Base-by-base conservation (phyloP, 35 echinoderm and acorn worm genomes). In the Apostichopus parvimensis region DNA sequence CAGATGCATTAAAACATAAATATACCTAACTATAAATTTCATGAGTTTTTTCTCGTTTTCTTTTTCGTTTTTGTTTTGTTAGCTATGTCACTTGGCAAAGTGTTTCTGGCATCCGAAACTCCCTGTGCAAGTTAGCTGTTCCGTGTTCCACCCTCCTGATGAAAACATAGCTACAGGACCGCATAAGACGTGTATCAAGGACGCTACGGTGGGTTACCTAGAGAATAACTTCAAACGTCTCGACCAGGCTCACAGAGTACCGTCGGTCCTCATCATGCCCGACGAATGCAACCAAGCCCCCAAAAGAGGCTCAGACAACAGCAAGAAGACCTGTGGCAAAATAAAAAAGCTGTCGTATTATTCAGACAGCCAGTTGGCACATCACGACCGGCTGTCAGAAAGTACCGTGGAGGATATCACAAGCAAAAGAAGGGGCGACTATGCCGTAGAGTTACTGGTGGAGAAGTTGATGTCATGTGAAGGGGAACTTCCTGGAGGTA, bases 401-500 rank as follows among this genome's bases (percentile, higher is more conserved):
- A 23, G 55, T 45, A 14, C 45, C n/a, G 9, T 82, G 6, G 6
- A 82, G 25, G 17, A 55, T 8, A 82, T 82, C 6, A 10, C 15
- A 6, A 18, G 17, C 4, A 17, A 82, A 12, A 82, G 79, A 82
- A 82, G 79, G 54, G 52, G 79, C 6, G 11, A 53, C 4, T 6
- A 54, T 55, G 79, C 79, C 8, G 79, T 82, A 2, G 52, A 82
- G 15, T 56, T 82, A 18, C 34, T 82, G 45, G 79, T 45, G 54
- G 79, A 82, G 17, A 82, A 82, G 25, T 55, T 82, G 53, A 55
- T 82, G 6, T 45, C 45, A 12, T 82, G 79, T 82, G 34, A 82
- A 45, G 9, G 9, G n/a, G 77, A 82, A 18, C 53, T 82, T 15
- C 52, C 79, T 53, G 79, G 79, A 13, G 79, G 79, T 56, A 82